Evolutionary conservation across 2,113 vertebrate genomes (phyloP).

Genomic region (Oxyura jamaicensis): DNA sequence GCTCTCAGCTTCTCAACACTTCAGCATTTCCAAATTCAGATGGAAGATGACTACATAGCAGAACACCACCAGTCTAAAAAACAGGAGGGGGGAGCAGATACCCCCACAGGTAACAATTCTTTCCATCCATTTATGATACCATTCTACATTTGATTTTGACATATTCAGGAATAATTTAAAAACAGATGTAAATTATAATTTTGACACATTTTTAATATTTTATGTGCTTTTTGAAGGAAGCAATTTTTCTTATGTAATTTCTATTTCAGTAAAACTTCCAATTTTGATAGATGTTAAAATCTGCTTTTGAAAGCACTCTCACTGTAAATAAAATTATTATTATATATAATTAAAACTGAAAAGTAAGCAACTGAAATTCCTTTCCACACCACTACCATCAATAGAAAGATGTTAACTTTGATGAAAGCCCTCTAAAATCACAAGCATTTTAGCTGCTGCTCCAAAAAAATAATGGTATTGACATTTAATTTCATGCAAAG

Average conservation of each 20-base stretch:
- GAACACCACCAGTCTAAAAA: neutral
- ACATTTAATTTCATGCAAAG: neutral
- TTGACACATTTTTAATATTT: neutral
- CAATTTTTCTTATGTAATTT: neutral
- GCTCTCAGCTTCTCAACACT: neutral
- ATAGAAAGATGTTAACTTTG: neutral
- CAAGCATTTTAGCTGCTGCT: neutral
- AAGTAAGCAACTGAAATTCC: neutral
- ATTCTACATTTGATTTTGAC: neutral
- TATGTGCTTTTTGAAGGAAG: neutral
- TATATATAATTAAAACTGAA: neutral
- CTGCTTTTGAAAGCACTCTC: neutral
- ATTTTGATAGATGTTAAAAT: neutral
- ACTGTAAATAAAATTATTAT: neutral
- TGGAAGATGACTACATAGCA: neutral
- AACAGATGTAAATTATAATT: neutral
- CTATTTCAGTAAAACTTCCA: neutral
- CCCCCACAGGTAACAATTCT: neutral
- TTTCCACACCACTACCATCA: neutral
- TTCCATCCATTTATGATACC: neutral
- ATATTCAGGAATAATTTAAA: neutral
- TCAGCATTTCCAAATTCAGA: neutral
- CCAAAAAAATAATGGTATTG: neutral
- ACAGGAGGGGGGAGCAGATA: rapidly evolving
- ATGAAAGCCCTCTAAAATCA: neutral